Evolutionary conservation across 2,113 vertebrate species (phyloP).

Genomic region (Scomber japonicus): DNA sequence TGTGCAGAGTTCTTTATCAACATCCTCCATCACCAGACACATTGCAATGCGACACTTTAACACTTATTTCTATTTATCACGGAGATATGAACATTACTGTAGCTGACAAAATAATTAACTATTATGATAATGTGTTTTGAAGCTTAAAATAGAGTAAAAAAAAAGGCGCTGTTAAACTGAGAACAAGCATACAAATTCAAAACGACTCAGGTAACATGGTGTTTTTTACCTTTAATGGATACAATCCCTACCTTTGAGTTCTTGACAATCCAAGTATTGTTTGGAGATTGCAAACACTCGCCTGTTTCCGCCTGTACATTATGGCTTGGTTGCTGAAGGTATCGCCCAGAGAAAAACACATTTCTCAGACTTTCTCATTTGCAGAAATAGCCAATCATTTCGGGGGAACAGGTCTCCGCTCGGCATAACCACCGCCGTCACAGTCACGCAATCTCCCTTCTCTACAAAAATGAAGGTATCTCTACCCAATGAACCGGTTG

Average conservation of each 20-base stretch:
- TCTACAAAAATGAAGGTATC: conserved; percentile 26
- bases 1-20: conserved; percentile 58
- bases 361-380: conserved; percentile 71
- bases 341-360: conserved; percentile 57
- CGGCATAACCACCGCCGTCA: conserved; percentile 11
- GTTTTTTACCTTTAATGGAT: background rate
- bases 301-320: conserved; percentile 64
- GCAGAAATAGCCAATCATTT: conserved; percentile 56
- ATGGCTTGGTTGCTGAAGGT: conserved; percentile 51
- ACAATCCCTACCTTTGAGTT: conserved; percentile 71
- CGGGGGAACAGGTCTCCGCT: conserved; percentile 44
- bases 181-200: background rate
- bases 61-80: conserved; percentile 18
- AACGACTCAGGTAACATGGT: background rate
- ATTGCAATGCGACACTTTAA: conserved; percentile 48
- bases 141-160: background rate
- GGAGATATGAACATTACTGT: no score
- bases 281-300: conserved; percentile 47
- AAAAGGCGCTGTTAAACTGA: background rate
- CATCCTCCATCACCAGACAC: conserved; percentile 49
- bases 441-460: conserved; percentile 33
- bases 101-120: no score
- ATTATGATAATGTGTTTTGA: background rate
- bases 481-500: conserved; percentile 9
- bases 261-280: conserved; percentile 61